Evolutionary conservation across 2,888 invertebrate genomes (phyloP), one percentile per base, ranked within the genome.

Genomic region (Metopia argyrocephala): DNA sequence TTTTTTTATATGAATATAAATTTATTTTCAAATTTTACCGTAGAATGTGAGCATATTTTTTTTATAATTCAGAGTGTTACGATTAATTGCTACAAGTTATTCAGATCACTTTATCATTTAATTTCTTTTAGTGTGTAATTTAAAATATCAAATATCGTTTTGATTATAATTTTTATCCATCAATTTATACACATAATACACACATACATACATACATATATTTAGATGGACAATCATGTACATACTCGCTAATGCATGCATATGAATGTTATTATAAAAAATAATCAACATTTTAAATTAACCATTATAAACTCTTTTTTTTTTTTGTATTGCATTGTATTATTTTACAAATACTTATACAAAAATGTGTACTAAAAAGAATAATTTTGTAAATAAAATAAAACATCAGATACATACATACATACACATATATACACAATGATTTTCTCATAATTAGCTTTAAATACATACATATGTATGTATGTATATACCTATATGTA

Each of bases 381-480:
- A 38, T 38, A 15, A 38, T 12, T 38, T 38, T 38, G 15, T 38
- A 15, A 38, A 38, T 15, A 38, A 9, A 38, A 38, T 38, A 38
- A 38, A 12, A 38, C 9, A 38, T 15, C 38, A 38, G 12, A 9
- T 12, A 1, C 12, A 38, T 12, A 9, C 9, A 1, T 38, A 38
- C 15, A 38, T 38, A n/a, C n/a, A 23, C 18, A 46, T 46, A 48
- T 46, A 56, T 21, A 20, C 18, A 45, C 7, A 61, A 45, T 52
- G n/a, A 48, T 56, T 27, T 54, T 54, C 59, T 25, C 28, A 54
- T 61, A 66, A 75, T 75, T 54, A 74, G 74, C 74, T 50, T 45
- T 52, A 23, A 65, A 45, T 52, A 15, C n/a, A 66, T 57, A 23
- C 56, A 52, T 45, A 18, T 62, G 54, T 12, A 27, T 3, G n/a